Base-by-base conservation (phyloP, 2,797 vertebrate species). In the Natrix natrix region DNA sequence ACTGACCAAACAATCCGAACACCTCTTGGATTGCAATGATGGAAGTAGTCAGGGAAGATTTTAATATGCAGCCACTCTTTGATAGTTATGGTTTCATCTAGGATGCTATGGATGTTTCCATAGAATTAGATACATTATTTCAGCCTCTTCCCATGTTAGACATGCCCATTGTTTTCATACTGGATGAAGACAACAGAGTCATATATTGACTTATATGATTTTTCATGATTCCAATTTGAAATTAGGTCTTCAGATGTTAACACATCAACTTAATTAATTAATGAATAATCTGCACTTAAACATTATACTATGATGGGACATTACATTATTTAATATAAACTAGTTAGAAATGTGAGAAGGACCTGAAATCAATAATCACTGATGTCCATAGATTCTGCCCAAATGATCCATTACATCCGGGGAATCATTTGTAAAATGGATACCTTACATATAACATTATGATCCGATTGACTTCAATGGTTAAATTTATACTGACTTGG, bases 391-490 rank as follows among this genome's bases (percentile, higher is more conserved):
- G 87, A 89, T 86, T 83, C 43, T n/a, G 16, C 43, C 69, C 8
- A n/a, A 17, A 22, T 61, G 59, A 26, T 37, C 26, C 56, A 83
- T 57, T 32, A 26, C 5, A 13, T 92, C 43, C 87, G 17, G 0
- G 22, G n/a, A 93, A 89, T 89, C 24, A 5, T 32, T 61, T 88
- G 7, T 48, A 86, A 92, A 91, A 92, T 66, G 28, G 86, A 32
- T 88, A 32, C 48, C 17, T 88, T 91, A 56, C 8, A 20, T n/a
- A 69, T 86, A n/a, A 14, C 17, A 66, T 89, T 91, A 60, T 90
- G 87, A 69, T 90, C 90, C 55, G 55, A 91, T 74, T 92, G 93
- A 91, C 90, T 89, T 91, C 93, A 93, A 61, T 91, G 90, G 55
- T 43, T 12, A 90, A 69, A 91, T n/a, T 54, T 86, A 90, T 87